Conservation (phyloP, 2,797 vertebrate species). For the Acanthiza pusilla region DNA sequence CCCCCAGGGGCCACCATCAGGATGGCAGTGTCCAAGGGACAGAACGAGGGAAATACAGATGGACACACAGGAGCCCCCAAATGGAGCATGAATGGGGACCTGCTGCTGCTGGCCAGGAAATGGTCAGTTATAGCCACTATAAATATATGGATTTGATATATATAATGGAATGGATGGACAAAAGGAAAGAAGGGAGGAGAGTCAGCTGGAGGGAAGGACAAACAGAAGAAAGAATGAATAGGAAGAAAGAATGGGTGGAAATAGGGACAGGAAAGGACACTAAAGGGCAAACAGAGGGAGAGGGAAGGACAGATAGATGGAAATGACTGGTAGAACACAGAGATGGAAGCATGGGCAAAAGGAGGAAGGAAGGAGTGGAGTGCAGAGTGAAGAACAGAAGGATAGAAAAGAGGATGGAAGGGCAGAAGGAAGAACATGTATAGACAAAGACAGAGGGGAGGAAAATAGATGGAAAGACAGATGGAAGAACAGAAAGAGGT, state of each 20-base stretch:
- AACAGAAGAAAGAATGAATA: background rate
- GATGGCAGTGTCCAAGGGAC: background rate
- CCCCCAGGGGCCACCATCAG: background rate
- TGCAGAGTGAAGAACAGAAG: background rate
- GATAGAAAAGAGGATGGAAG: background rate
- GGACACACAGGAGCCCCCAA: background rate
- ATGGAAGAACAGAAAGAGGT: background rate
- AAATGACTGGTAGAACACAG: background rate
- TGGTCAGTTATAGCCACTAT: background rate
- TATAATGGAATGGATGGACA: background rate
- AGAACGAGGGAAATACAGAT: background rate
- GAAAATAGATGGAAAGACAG: background rate
- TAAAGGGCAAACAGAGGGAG: background rate
- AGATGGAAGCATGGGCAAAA: background rate
- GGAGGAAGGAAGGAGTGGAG: background rate
- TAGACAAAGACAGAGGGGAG: background rate
- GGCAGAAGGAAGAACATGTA: background rate
- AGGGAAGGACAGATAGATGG: background rate
- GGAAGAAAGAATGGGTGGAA: background rate
- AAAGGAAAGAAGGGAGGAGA: background rate
- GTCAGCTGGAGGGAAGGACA: background rate
- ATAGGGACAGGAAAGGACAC: background rate
- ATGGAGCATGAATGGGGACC: rapidly evolving
- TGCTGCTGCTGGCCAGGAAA: background rate
- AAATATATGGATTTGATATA: background rate